These are phyloP conservation scores for Danaus melanippus DNA, from an alignment of 1,140 invertebrate species.

Conservation along the genomic window DNA sequence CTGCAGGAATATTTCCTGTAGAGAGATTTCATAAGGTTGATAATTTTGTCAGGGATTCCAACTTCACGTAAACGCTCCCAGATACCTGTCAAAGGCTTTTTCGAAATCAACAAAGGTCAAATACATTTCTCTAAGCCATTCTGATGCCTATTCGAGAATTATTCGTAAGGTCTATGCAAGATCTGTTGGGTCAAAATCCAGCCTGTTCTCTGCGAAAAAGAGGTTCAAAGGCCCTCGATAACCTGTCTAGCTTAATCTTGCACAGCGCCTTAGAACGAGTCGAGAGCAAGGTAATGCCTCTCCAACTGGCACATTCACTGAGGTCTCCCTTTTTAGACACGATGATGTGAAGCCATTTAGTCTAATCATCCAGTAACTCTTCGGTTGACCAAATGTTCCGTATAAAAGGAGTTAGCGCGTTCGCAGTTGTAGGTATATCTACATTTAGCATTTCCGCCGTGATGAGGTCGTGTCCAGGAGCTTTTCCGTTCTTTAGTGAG, in stretches of 20 bases:
- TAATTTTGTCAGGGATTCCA: slow-evolving; percentile 9
- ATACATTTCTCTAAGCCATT: slow-evolving; percentile 8
- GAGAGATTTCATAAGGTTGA: neutral
- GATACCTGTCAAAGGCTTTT: neutral
- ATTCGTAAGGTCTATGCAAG: slow-evolving; percentile 19
- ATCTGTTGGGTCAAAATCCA: slow-evolving; percentile 16
- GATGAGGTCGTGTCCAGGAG: slow-evolving; percentile 7
- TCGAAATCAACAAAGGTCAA: too few species aligned
- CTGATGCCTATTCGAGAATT: slow-evolving; percentile 15
- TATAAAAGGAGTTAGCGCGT: slow-evolving; percentile 6
- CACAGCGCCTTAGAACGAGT: slow-evolving; percentile 21
- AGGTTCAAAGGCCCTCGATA: slow-evolving; percentile 16
- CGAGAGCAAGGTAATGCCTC: slow-evolving; percentile 26
- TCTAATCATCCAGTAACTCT: slow-evolving; percentile 12
- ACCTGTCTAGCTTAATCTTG: slow-evolving; percentile 20
- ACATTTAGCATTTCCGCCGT: slow-evolving; percentile 19
- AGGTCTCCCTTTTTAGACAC: too few species aligned
- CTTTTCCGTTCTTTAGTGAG: too few species aligned
- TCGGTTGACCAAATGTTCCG: slow-evolving; percentile 5
- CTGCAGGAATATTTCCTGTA: slow-evolving; percentile 12
- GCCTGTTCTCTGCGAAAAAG: slow-evolving; percentile 13
- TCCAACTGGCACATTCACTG: slow-evolving; percentile 20
- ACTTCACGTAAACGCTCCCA: slow-evolving; percentile 7
- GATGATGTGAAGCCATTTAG: slow-evolving; percentile 11
- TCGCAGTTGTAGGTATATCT: too few species aligned